phyloP scores from a whole-genome alignment of 2,113 vertebrate species.

The Limnothrissa miodon region DNA sequence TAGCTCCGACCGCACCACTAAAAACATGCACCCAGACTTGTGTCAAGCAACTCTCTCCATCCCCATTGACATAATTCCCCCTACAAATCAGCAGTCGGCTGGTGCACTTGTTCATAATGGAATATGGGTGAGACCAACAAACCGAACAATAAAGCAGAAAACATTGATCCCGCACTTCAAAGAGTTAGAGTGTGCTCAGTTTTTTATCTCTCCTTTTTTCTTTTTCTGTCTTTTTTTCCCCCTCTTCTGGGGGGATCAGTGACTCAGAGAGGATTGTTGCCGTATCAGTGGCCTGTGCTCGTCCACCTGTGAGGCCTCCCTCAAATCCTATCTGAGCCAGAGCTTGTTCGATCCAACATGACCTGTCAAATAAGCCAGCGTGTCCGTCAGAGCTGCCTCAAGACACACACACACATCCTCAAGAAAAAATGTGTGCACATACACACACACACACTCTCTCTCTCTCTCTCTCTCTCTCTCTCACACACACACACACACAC shows the following conservation, averaged over 20 bases:
- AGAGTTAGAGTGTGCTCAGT: not conserved
- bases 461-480: not conserved
- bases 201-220: not conserved
- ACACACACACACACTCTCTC: constrained; percentile 30
- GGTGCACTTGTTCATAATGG: not conserved
- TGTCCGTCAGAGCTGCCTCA: constrained; percentile 22
- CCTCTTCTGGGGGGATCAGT: not conserved
- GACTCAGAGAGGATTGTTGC: constrained; percentile 27
- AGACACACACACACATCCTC: constrained; percentile 16
- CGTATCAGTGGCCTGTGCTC: constrained; percentile 27
- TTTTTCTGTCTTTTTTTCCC: not conserved
- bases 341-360: constrained; percentile 35
- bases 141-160: not conserved
- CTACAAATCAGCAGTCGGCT: not conserved
- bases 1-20: not conserved
- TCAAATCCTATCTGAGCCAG: constrained; percentile 35
- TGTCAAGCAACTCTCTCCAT: not conserved
- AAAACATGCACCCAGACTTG: not conserved
- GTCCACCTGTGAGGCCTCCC: not conserved
- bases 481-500: constrained; percentile 3
- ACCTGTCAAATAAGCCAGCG: constrained; percentile 32
- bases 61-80: not conserved
- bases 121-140: not conserved
- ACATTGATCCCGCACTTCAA: not conserved
- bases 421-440: not conserved